Evolutionary conservation across 53 echinoderm and acorn worm species (phyloP).

Genomic region (Holothuria scabra): DNA sequence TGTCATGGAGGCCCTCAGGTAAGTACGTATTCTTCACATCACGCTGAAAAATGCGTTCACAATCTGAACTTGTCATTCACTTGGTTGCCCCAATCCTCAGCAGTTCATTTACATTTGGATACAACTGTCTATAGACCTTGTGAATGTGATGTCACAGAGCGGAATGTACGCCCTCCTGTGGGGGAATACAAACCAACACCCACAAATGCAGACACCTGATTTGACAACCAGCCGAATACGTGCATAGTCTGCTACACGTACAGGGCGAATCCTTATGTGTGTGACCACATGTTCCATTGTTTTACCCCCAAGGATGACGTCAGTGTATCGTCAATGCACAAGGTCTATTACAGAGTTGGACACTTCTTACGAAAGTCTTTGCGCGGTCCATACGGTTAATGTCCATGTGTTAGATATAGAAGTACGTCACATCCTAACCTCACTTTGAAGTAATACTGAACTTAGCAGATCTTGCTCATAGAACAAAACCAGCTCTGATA

Average conservation of each 20-base stretch:
- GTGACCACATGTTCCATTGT: too few species aligned
- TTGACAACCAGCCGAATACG: too few species aligned
- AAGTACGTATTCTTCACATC: slow-evolving; percentile 22
- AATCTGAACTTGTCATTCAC: slow-evolving; percentile 42
- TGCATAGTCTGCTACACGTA: too few species aligned
- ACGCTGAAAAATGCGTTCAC: slow-evolving; percentile 44
- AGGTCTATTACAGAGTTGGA: slow-evolving; percentile 33
- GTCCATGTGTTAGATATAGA: slow-evolving; percentile 45
- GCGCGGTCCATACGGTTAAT: slow-evolving; percentile 28
- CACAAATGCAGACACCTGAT: too few species aligned
- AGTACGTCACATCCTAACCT: slow-evolving; percentile 37
- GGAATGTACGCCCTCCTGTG: too few species aligned
- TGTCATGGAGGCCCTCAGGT: slow-evolving; percentile 44
- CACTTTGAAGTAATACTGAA: slow-evolving; percentile 31
- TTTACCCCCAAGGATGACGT: too few species aligned
- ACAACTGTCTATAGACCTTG: slow-evolving; percentile 38
- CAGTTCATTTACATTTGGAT: slow-evolving; percentile 41
- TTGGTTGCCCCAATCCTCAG: slow-evolving; percentile 35
- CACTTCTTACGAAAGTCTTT: slow-evolving; percentile 35
- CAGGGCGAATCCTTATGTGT: too few species aligned
- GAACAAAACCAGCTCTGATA: slow-evolving; percentile 40
- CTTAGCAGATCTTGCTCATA: slow-evolving; percentile 41
- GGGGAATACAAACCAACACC: too few species aligned
- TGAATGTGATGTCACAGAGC: too few species aligned
- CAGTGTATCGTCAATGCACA: too few species aligned